Conservation (phyloP, 1,140 invertebrate species). For the Papilio helenus region DNA sequence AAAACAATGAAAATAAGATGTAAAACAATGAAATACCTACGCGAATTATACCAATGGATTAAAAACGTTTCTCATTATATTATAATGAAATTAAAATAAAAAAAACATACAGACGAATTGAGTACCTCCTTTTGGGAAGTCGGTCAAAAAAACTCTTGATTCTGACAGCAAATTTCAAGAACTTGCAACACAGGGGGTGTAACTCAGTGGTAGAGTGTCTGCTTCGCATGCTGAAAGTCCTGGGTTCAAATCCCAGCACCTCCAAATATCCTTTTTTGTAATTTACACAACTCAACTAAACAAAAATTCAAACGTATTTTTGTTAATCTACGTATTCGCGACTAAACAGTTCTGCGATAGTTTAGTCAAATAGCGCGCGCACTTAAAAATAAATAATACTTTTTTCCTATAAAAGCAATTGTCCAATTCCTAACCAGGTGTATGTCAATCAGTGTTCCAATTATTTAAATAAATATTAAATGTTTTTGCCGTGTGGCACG, state of each 20-base stretch:
- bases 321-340: too few relatives aligned
- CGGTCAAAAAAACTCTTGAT: background rate
- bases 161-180: background rate
- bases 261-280: constrained; percentile 69
- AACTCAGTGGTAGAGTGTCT: constrained; percentile 84
- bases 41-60: too few relatives aligned
- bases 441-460: constrained; percentile 29
- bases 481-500: background rate
- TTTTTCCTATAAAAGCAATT: background rate
- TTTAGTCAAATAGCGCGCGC: too few relatives aligned
- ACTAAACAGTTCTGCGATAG: background rate
- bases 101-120: too few relatives aligned
- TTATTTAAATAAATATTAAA: constrained; percentile 30
- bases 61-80: too few relatives aligned
- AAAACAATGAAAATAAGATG: background rate
- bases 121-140: too few relatives aligned
- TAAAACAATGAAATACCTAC: too few relatives aligned
- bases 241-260: constrained; percentile 89
- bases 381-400: too few relatives aligned
- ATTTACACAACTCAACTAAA: background rate
- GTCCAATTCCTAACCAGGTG: constrained; percentile 21
- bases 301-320: background rate
- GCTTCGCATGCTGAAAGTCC: constrained; percentile 89
- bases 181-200: constrained; percentile 53
- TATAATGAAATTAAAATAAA: background rate